Percentiles rank a stretch among this genome's conserved stretches.
These are phyloP conservation scores for Pocillopora damicornis DNA, from an alignment of 64 coral and sea anemone species.

Conservation along the genomic window DNA sequence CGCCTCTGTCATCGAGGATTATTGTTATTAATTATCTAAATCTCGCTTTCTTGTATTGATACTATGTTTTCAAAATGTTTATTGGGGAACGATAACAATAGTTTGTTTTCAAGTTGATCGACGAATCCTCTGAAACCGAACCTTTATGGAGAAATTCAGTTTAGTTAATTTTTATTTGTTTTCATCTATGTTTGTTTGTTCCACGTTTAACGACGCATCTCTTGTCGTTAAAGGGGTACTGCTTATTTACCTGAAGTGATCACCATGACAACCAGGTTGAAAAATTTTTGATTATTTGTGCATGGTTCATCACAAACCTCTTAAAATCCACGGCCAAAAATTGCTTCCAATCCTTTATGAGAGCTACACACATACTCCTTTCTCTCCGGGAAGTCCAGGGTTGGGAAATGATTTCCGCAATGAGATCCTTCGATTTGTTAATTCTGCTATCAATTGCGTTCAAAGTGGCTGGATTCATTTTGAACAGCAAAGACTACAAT, in stretches of 20 bases:
- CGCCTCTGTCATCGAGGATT: too few relatives aligned
- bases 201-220: too few relatives aligned
- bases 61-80: too few relatives aligned
- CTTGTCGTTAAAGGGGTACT: too few relatives aligned
- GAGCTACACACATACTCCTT: not conserved
- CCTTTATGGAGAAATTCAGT: too few relatives aligned
- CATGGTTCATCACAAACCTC: not conserved
- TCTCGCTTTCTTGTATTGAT: too few relatives aligned
- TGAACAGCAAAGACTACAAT: slow-evolving; percentile 13
- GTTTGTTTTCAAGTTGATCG: too few relatives aligned
- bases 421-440: not conserved
- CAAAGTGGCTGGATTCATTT: not conserved
- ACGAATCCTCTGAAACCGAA: too few relatives aligned
- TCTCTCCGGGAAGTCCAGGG: not conserved
- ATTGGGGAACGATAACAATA: too few relatives aligned
- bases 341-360: not conserved
- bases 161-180: too few relatives aligned
- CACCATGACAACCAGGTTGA: not conserved
- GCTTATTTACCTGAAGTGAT: not conserved
- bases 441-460: not conserved
- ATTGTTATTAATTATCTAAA: too few relatives aligned
- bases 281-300: not conserved
- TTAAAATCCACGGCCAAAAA: not conserved
- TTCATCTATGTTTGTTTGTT: too few relatives aligned
- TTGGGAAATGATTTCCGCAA: not conserved